Base-by-base conservation (phyloP, 2,797 vertebrate genomes). In the Glyptemys insculpta region DNA sequence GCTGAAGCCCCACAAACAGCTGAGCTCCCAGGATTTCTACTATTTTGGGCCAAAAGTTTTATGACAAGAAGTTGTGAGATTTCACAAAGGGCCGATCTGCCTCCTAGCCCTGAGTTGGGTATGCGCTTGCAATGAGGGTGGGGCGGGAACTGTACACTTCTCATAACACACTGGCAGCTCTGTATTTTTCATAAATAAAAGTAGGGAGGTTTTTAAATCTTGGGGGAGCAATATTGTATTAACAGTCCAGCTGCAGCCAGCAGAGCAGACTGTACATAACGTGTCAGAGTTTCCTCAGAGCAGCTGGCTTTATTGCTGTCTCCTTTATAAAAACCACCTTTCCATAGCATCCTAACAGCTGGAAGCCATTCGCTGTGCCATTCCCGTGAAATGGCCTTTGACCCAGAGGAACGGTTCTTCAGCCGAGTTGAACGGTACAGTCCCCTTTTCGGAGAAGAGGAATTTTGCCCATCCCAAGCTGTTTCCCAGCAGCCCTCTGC, bases 301-400 rank as follows among this genome's bases (percentile, higher is more conserved):
- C 93, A 93, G 86, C 85, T 93, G 90, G 49, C 2, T 1, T 11
- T 81, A 78, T 4, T 85, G 83, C 86, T 91, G 54, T n/a, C 81
- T 81, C 62, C 76, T 81, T 74, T 0, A 0, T 81, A 81, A 83
- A 2, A 8, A 79, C 91, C 94, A 95, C 93, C 79, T 94, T 95
- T 94, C 52, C 3, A 0, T 68, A 85, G 87, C 76, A 90, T 72
- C 4, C 0, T 0, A 79, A 88, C 95, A 97, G 95, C 94, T 96
- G 94, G 97, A 96, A 95, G 84, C 72, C 80, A 91, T 95, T 95
- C 85, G 68, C 82, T 2, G 44, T 19, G 0, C 88, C 88, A 5
- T 91, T 93, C 90, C 88, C 84, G 56, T 0, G 49, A 47, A 83
- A 1, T 1, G 86, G 87, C 37, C 92, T 91, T 91, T 0, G 2